phyloP scores from a whole-genome alignment of 2,797 vertebrate genomes.

The Sylvia borin region DNA sequence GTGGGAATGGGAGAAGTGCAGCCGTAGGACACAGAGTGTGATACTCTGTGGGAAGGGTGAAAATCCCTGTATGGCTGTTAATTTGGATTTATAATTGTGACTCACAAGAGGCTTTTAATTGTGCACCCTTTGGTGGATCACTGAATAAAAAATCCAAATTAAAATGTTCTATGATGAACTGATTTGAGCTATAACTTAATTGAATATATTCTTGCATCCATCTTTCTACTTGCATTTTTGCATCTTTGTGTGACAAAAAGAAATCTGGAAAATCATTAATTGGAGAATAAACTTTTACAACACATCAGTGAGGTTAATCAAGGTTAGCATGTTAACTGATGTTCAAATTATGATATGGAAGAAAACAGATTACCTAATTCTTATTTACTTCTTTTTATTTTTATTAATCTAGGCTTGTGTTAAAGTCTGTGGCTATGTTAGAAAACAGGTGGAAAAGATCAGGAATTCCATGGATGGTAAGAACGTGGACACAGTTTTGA shows the following conservation, averaged over 20 bases:
- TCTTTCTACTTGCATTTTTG: background rate
- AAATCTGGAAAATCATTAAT: background rate
- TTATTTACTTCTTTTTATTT: background rate
- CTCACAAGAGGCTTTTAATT: background rate
- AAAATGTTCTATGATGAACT: background rate
- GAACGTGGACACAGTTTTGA: conserved; percentile 96
- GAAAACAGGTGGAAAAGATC: conserved; percentile 95
- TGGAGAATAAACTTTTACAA: background rate
- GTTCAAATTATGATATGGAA: background rate
- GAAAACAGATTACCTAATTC: background rate
- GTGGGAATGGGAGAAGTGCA: background rate
- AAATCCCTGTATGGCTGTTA: background rate
- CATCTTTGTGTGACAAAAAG: background rate
- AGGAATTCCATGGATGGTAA: conserved; percentile 98
- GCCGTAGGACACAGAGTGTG: background rate
- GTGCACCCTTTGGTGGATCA: background rate
- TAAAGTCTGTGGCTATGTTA: conserved; percentile 94
- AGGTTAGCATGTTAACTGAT: background rate
- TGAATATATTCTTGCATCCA: background rate
- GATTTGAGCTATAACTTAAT: background rate
- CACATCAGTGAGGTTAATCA: background rate
- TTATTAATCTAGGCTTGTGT: conserved; percentile 86
- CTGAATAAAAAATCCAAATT: background rate
- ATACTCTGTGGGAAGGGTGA: background rate
- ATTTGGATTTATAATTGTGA: background rate